Evolutionary conservation across 2,113 vertebrate species (phyloP).

Genomic region (Hiodon tergisus): DNA sequence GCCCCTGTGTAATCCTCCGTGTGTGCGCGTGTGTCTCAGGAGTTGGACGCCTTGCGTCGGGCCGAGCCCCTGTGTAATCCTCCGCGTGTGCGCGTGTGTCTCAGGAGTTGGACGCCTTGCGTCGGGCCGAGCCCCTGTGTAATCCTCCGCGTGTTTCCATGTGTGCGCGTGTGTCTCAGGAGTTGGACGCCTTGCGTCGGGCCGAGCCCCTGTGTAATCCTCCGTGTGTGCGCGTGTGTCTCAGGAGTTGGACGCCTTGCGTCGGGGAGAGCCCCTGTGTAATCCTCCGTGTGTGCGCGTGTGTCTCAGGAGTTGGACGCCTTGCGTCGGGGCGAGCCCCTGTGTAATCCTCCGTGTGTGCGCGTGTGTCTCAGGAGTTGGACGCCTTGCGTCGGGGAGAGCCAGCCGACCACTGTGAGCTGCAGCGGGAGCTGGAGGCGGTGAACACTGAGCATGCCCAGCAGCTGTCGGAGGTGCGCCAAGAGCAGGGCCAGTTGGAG

Average conservation of each 20-base stretch:
- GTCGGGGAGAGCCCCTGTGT: no score
- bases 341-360: not conserved
- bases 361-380: slow-evolving; percentile 61
- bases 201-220: no score
- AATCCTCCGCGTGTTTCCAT: slow-evolving; percentile 35
- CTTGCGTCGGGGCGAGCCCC: not conserved
- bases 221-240: no score
- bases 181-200: no score
- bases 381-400: slow-evolving; percentile 70
- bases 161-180: slow-evolving; percentile 40
- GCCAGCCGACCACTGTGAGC: slow-evolving; percentile 66
- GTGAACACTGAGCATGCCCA: not conserved
- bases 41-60: no score
- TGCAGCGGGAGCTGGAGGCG: slow-evolving; percentile 71
- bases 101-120: slow-evolving; percentile 77
- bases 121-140: slow-evolving; percentile 54
- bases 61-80: not conserved
- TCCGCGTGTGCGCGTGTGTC: not conserved
- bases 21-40: slow-evolving; percentile 55
- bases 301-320: slow-evolving; percentile 34
- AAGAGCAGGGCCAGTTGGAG: slow-evolving; percentile 73
- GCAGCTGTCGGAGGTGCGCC: not conserved
- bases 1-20: no score
- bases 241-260: no score
- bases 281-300: slow-evolving; percentile 34